phyloP scores from a whole-genome alignment of 1,140 invertebrate genomes.

The Eumeta japonica region DNA sequence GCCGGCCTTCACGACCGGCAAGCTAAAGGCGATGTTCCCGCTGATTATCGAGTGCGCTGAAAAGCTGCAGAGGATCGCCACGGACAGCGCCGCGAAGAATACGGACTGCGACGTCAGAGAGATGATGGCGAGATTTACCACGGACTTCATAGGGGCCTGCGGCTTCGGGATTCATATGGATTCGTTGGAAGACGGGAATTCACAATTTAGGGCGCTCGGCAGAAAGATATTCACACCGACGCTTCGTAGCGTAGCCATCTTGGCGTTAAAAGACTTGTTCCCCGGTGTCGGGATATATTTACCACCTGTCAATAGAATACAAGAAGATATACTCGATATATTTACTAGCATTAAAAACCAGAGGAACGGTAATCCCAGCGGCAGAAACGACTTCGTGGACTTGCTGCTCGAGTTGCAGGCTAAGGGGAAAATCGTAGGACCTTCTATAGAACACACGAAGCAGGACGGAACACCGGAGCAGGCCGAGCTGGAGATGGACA shows the following conservation, averaged over 20 bases:
- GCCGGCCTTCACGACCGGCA: conserved; percentile 61
- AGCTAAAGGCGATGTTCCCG: conserved; percentile 60
- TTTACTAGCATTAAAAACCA: conserved; percentile 33
- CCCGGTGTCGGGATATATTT: conserved; percentile 17
- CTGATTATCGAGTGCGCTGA: conserved; percentile 41
- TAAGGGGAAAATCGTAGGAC: conserved; percentile 19
- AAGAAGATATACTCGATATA: background rate
- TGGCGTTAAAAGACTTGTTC: conserved; percentile 12
- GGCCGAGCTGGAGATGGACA: conserved; percentile 23
- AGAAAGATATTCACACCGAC: conserved; percentile 21
- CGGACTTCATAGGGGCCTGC: conserved; percentile 52
- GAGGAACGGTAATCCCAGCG: conserved; percentile 33
- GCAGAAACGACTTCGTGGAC: conserved; percentile 59
- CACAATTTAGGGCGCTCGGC: conserved; percentile 47
- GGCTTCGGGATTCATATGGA: conserved; percentile 57
- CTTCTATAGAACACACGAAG: conserved; percentile 35
- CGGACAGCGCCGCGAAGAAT: conserved; percentile 12
- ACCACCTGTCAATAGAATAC: conserved; percentile 9
- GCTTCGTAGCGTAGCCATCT: background rate
- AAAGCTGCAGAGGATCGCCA: conserved; percentile 32
- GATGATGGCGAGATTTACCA: conserved; percentile 37
- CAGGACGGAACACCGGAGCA: conserved; percentile 16
- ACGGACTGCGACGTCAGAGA: conserved; percentile 23
- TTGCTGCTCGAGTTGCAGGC: conserved; percentile 51
- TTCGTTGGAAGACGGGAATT: conserved; percentile 40